Conservation (phyloP, 2,888 invertebrate genomes). For the Euproctis similis region DNA sequence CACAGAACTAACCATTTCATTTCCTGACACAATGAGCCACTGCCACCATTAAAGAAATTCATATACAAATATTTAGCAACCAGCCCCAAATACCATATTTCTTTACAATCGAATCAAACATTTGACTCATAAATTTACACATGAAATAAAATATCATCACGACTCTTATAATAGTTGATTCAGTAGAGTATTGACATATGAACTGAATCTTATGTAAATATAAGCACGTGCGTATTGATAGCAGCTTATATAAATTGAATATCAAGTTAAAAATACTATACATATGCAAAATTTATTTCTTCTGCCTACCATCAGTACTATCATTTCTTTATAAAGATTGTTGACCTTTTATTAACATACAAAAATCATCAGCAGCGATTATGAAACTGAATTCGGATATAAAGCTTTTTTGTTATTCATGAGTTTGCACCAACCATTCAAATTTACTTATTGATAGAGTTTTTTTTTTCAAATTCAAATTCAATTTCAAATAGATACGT, state of each 20-base stretch:
- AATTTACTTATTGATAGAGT: conserved; percentile 22
- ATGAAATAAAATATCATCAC: conserved; percentile 17
- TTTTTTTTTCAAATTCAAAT: conserved; percentile 25
- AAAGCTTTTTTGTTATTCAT: conserved; percentile 29
- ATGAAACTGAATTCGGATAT: conserved; percentile 27
- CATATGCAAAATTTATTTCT: conserved; percentile 64
- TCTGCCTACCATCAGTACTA: conserved; percentile 32
- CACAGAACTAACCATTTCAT: no score
- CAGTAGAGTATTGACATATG: conserved; percentile 16
- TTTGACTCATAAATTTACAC: conserved; percentile 11
- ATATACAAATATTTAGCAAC: no score
- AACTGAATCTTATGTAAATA: conserved; percentile 44
- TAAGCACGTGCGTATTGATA: conserved; percentile 27
- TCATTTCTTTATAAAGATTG: conserved; percentile 48
- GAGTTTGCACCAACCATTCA: conserved; percentile 15
- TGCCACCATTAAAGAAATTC: no score
- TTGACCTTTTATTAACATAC: conserved; percentile 47
- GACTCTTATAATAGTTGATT: conserved; percentile 18
- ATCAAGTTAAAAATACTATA: conserved; percentile 39
- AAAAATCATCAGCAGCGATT: conserved; percentile 33
- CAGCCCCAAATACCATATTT: no score
- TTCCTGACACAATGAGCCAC: no score
- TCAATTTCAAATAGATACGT: conserved; percentile 13
- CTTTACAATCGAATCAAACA: no score
- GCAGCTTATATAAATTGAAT: conserved; percentile 18